Percentiles rank a stretch among this genome's conserved stretches.
phyloP scores from a whole-genome alignment of 1,140 invertebrate species.

The Venturia canescens region DNA sequence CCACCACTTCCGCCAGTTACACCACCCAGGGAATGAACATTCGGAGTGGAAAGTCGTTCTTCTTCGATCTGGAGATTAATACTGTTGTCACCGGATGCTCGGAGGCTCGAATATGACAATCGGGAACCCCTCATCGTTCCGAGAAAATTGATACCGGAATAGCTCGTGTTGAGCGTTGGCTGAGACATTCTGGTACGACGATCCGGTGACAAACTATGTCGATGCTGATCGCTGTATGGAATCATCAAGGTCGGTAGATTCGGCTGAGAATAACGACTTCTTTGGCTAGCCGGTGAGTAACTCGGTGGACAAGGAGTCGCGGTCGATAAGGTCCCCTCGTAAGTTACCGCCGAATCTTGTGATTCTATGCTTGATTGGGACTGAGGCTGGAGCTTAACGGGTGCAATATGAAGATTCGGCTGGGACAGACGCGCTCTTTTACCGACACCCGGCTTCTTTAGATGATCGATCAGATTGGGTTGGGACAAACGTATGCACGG shows the following conservation, averaged over 20 bases:
- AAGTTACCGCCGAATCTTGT: slow-evolving; percentile 62
- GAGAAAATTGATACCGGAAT: slow-evolving; percentile 63
- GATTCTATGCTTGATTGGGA: slow-evolving; percentile 68
- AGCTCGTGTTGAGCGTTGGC: slow-evolving; percentile 68
- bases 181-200: slow-evolving; percentile 72
- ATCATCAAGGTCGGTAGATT: slow-evolving; percentile 69
- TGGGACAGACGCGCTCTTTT: slow-evolving; percentile 68
- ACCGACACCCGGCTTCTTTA: slow-evolving; percentile 58
- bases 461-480: slow-evolving; percentile 70
- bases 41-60: slow-evolving; percentile 64
- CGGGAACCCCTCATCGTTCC: slow-evolving; percentile 60
- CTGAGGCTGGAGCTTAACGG: slow-evolving; percentile 57
- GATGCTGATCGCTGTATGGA: slow-evolving; percentile 63
- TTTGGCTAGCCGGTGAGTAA: slow-evolving; percentile 70
- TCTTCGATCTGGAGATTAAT: slow-evolving; percentile 63
- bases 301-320: slow-evolving; percentile 61
- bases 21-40: slow-evolving; percentile 57
- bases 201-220: slow-evolving; percentile 57
- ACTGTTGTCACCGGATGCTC: slow-evolving; percentile 64
- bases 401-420: slow-evolving; percentile 70
- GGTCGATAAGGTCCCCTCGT: slow-evolving; percentile 62
- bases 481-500: slow-evolving; percentile 72
- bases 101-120: slow-evolving; percentile 67
- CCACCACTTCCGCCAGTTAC: slow-evolving; percentile 51
- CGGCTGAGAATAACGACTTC: slow-evolving; percentile 71